phyloP scores from a whole-genome alignment of 2,113 vertebrate species.

The Lethenteron camtschaticum region DNA sequence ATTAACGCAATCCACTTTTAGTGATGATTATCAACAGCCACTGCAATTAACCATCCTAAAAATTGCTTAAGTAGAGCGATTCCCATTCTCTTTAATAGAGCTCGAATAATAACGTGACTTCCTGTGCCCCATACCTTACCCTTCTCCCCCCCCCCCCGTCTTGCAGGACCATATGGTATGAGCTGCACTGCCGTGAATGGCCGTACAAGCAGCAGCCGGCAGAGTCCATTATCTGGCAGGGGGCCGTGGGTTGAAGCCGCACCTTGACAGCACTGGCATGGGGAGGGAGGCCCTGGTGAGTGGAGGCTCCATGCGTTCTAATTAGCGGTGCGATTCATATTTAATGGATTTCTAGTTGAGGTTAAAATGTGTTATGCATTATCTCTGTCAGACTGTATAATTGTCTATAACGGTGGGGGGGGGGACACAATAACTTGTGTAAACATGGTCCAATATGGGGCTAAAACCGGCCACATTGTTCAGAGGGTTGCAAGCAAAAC shows the following conservation, averaged over 20 bases:
- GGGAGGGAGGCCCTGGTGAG: conserved; percentile 93
- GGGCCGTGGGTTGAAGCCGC: conserved; percentile 79
- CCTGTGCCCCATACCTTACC: not conserved
- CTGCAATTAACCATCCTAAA: too few relatives aligned
- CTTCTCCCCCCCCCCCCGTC: not conserved
- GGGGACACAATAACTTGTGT: too few relatives aligned
- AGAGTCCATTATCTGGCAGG: conserved; percentile 94
- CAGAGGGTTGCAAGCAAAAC: too few relatives aligned
- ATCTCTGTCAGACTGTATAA: too few relatives aligned
- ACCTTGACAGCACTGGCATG: conserved; percentile 83
- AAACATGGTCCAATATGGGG: too few relatives aligned
- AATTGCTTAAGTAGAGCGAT: too few relatives aligned
- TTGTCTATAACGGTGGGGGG: too few relatives aligned
- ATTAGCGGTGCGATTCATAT: not conserved
- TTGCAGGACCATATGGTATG: conserved; percentile 86
- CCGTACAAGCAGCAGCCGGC: conserved; percentile 94
- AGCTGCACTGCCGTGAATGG: conserved; percentile 88
- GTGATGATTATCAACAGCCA: too few relatives aligned
- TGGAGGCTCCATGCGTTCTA: conserved; percentile 5
- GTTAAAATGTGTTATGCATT: too few relatives aligned
- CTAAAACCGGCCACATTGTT: too few relatives aligned
- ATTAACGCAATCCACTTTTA: too few relatives aligned
- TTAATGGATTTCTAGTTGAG: not conserved
- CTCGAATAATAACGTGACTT: not conserved
- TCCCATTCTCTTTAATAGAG: not conserved